Evolutionary conservation across 2,797 vertebrate species (phyloP), one percentile per base, ranked within the genome.

Genomic region (Sebastes jordani): DNA sequence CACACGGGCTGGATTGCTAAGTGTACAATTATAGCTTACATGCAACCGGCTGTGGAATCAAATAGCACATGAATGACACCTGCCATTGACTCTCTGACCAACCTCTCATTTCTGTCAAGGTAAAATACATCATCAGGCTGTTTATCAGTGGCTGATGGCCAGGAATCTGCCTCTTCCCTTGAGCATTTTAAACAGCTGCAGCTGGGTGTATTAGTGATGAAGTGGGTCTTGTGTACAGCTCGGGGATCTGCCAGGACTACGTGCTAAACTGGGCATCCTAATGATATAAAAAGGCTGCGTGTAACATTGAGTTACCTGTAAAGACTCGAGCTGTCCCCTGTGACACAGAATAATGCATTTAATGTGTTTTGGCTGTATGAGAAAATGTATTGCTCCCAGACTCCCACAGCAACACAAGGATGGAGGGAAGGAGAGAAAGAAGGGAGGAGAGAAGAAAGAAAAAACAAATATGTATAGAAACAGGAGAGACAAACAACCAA

Each of bases 311-410:
- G 85, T 89, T 91, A 91, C 88, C 86, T 89, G 86, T 90, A 83
- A 90, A 91, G 83, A 83, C 86, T 73, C 56, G 82, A 92, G 79
- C 69, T 83, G 81, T 92, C 92, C 91, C 91, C 52, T 56, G 89
- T 79, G 92, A 93, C 81, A 86, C 30, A 78, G 84, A 93, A 92
- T 91, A 93, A 94, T 94, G 86, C 88, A 91, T 92, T 91, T 92
- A 94, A 94, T 93, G 90, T 87, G 89, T 88, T 92, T 86, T 86
- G 89, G 79, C 86, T 90, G 71, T 84, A 86, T 86, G 86, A 92
- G 87, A 83, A 92, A 92, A 92, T 90, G 71, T 82, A 87, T 93
- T 91, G 89, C 76, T 87, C 78, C 76, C 86, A 82, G 74, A 78
- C 42, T 88, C 92, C 90, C 92, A 80, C 32, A 76, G 86, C 85